Conservation (phyloP, 2,888 invertebrate genomes). For the Sphaerophoria taeniata region DNA sequence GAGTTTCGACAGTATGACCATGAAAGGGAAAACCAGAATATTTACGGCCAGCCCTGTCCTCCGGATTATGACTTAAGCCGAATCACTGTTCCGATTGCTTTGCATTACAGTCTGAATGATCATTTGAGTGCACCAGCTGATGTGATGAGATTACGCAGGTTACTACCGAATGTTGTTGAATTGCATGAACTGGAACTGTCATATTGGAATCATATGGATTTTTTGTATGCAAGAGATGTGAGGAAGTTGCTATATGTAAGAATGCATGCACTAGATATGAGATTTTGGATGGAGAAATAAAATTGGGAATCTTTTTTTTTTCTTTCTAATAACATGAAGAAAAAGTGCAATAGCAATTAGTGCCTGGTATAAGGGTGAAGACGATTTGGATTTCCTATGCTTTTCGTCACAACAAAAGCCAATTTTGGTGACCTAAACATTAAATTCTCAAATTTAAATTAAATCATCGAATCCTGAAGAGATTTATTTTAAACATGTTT, state of each 20-base stretch:
- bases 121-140: slow-evolving; percentile 83
- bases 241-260: slow-evolving; percentile 75
- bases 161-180: slow-evolving; percentile 77
- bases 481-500: no score
- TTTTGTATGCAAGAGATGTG: slow-evolving; percentile 76
- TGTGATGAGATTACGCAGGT: slow-evolving; percentile 75
- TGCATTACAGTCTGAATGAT: slow-evolving; percentile 84
- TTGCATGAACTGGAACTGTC: neutral
- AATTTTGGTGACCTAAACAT: no score
- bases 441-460: no score
- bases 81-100: slow-evolving; percentile 82
- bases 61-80: slow-evolving; percentile 83
- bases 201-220: slow-evolving; percentile 78
- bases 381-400: no score
- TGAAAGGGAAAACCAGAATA: slow-evolving; percentile 82
- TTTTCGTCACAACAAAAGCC: no score
- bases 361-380: no score
- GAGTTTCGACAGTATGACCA: slow-evolving; percentile 84
- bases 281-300: slow-evolving; percentile 37
- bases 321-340: no score
- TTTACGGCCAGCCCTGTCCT: slow-evolving; percentile 83
- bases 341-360: no score
- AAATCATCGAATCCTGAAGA: no score
- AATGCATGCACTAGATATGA: slow-evolving; percentile 75
- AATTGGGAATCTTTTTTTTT: no score